phyloP scores from a whole-genome alignment of 2,797 vertebrate species.

The Melanotaenia trifasciata region DNA sequence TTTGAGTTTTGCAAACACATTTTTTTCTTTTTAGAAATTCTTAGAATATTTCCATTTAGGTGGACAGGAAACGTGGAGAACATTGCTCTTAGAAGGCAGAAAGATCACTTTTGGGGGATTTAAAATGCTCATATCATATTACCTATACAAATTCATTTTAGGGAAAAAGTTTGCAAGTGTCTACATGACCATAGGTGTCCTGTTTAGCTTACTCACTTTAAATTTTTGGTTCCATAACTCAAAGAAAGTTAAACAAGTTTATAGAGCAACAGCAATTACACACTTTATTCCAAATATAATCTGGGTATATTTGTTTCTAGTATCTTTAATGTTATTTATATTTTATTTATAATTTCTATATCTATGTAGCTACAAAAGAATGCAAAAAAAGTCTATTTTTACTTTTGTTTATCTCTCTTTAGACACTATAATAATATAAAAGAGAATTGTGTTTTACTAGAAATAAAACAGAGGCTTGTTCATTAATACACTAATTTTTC shows the following conservation, averaged over 20 bases:
- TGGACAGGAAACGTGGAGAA: background rate
- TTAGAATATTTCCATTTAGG: too few relatives aligned
- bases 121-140: background rate
- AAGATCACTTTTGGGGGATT: background rate
- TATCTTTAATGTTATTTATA: background rate
- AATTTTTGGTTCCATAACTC: background rate
- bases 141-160: background rate
- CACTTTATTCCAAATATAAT: background rate
- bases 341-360: background rate
- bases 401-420: background rate
- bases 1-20: background rate
- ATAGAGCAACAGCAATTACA: background rate
- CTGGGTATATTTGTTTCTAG: background rate
- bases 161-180: background rate
- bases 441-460: background rate
- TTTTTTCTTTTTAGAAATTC: too few relatives aligned
- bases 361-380: background rate
- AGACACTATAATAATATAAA: background rate
- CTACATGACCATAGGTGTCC: background rate
- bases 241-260: background rate
- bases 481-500: too few relatives aligned
- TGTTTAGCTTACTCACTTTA: background rate
- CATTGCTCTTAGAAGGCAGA: background rate
- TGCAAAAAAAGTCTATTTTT: background rate
- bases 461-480: background rate